Evolutionary conservation across 2,888 invertebrate genomes (phyloP), one percentile per base, ranked within the genome.

Genomic region (Cremastinae sp.): DNA sequence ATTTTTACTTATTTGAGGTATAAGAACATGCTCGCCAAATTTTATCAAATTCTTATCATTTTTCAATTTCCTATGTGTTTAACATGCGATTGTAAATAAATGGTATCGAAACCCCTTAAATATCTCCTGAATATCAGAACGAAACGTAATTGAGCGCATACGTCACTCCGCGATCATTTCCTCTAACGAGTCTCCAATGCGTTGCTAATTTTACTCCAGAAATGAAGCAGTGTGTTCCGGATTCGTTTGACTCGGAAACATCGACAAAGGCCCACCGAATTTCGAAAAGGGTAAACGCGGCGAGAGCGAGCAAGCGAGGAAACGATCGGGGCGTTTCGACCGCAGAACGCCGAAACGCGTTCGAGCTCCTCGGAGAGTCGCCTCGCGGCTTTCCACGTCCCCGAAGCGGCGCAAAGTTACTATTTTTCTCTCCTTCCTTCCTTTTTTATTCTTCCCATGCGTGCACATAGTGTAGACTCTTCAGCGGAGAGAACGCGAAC

Each of bases 211-310:
- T 28, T 5, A 28, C 28, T 28, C 28, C 2, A 5, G 28, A 28
- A 28, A 28, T 5, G 28, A 20, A 43, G 43, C 43, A 10, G 43
- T 69, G 78, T 45, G 39, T n/a, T n/a, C 39, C 56, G 68, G 72
- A 75, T 76, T 75, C 58, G 56, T 76, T 78, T 66, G 70, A 72
- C 72, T 68, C 70, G 72, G 39, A 65, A 73, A 76, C 76, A 78
- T 62, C 75, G 71, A 41, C 16, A 45, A 55, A 51, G 62, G 64
- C 78, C 78, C 71, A 80, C n/a, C 79, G 76, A 72, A 45, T 62
- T 53, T 64, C 72, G 49, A 61, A 28, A 45, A 45, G 61, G 70
- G 55, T 65, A 73, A 28, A 18, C 12, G 55, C 22, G 1, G 8
- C 16, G 16, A 47, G 41, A 41, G 5, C 2, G 41, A 41, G 41